phyloP scores from a whole-genome alignment of 1,140 invertebrate species.

The Cecropterus lyciades region DNA sequence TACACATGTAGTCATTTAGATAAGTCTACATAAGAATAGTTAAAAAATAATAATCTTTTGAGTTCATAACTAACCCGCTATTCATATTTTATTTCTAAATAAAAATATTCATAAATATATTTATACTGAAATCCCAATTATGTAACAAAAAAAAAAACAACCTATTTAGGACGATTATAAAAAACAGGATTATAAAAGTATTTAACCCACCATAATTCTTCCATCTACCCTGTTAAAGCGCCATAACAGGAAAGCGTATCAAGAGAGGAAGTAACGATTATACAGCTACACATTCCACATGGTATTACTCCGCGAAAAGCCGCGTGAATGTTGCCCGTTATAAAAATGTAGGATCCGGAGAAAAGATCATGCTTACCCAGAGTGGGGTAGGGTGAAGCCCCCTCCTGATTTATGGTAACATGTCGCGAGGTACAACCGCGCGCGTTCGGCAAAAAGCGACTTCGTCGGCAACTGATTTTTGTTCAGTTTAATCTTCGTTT shows the following conservation, averaged over 20 bases:
- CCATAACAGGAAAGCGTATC: not conserved
- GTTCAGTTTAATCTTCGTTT: slow-evolving; percentile 58
- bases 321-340: slow-evolving; percentile 60
- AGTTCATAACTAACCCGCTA: too few species aligned
- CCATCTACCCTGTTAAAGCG: slow-evolving; percentile 4
- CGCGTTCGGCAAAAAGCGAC: slow-evolving; percentile 65
- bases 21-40: too few species aligned
- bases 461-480: slow-evolving; percentile 81
- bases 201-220: not conserved
- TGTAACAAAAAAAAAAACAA: too few species aligned
- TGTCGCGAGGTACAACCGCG: slow-evolving; percentile 66
- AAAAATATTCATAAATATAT: too few species aligned
- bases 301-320: slow-evolving; percentile 50
- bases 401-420: slow-evolving; percentile 81
- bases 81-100: too few species aligned
- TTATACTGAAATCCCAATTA: too few species aligned
- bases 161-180: not conserved
- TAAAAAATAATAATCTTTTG: too few species aligned
- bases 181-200: not conserved
- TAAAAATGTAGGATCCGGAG: slow-evolving; percentile 79
- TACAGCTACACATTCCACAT: slow-evolving; percentile 34
- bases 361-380: slow-evolving; percentile 74
- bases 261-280: slow-evolving; percentile 11
- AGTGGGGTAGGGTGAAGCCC: slow-evolving; percentile 52
- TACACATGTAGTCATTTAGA: too few species aligned